Conservation (phyloP, 2,888 invertebrate genomes). For the Opisthograptis luteolata region DNA sequence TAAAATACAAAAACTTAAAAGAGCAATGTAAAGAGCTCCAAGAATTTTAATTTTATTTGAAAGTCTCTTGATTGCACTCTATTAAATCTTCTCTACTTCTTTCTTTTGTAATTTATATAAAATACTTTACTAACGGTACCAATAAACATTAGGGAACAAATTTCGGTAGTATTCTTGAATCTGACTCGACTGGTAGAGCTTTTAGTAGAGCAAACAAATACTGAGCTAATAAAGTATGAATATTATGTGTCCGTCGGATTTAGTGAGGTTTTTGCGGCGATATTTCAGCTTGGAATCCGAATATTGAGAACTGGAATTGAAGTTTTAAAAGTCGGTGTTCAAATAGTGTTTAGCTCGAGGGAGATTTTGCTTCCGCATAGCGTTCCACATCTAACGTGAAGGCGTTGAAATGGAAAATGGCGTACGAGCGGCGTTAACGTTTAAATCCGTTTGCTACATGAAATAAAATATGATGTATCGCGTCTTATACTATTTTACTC, state of each 20-base stretch:
- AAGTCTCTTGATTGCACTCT: conserved; percentile 4
- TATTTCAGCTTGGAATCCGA: conserved; percentile 68
- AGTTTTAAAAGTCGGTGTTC: conserved; percentile 53
- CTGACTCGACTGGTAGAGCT: conserved; percentile 16
- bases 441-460: conserved; percentile 41
- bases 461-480: conserved; percentile 37
- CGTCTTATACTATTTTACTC: conserved; percentile 17
- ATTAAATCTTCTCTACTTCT: conserved; percentile 2
- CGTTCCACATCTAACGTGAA: conserved; percentile 41
- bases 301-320: conserved; percentile 56
- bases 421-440: conserved; percentile 51
- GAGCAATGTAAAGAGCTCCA: neutral
- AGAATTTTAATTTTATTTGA: neutral
- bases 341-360: conserved; percentile 43
- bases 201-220: conserved; percentile 48
- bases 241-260: conserved; percentile 56
- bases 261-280: conserved; percentile 50
- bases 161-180: conserved; percentile 14
- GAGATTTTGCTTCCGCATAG: conserved; percentile 59
- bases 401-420: conserved; percentile 49
- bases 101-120: conserved; percentile 9
- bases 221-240: conserved; percentile 64
- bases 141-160: conserved; percentile 18
- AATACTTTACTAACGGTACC: conserved; percentile 6
- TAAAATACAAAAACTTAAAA: neutral